Conservation (phyloP, 2,797 vertebrate genomes). For the Xenentodon cancila region DNA sequence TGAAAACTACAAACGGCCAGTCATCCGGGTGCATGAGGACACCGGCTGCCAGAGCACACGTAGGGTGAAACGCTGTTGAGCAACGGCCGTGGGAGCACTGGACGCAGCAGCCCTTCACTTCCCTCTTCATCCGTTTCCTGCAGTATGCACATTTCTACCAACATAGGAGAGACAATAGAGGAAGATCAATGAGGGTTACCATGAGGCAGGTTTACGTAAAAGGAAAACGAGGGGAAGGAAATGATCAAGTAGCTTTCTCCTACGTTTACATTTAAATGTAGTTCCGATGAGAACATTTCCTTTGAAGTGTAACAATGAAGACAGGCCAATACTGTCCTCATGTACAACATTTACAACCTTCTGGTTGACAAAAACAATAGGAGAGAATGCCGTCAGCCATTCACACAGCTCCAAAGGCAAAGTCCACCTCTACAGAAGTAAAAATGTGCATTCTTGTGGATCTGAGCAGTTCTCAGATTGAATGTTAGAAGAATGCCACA, state of each 20-base stretch:
- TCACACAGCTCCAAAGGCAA: no score
- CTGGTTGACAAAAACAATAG: no score
- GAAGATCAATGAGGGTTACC: neutral
- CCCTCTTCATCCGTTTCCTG: slow-evolving; percentile 92
- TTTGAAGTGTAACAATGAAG: neutral
- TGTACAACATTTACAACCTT: no score
- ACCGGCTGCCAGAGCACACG: slow-evolving; percentile 94
- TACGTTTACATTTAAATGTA: no score
- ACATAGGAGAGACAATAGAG: slow-evolving; percentile 26
- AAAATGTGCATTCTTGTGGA: no score
- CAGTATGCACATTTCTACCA: slow-evolving; percentile 93
- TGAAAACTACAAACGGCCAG: slow-evolving; percentile 96
- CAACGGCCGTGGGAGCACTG: slow-evolving; percentile 98
- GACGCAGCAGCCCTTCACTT: slow-evolving; percentile 91
- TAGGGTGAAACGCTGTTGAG: slow-evolving; percentile 95
- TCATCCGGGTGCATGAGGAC: slow-evolving; percentile 97
- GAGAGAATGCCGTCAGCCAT: no score
- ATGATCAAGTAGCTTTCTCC: no score
- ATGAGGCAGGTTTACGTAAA: slow-evolving; percentile 5
- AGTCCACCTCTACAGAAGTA: no score
- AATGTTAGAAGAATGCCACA: no score
- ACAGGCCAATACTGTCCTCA: no score
- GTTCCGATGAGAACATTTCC: no score
- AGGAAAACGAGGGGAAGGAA: slow-evolving; percentile 23
- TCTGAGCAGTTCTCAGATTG: no score